Base-by-base conservation (phyloP, 2,797 vertebrate genomes). In the Lithobates sylvaticus region DNA sequence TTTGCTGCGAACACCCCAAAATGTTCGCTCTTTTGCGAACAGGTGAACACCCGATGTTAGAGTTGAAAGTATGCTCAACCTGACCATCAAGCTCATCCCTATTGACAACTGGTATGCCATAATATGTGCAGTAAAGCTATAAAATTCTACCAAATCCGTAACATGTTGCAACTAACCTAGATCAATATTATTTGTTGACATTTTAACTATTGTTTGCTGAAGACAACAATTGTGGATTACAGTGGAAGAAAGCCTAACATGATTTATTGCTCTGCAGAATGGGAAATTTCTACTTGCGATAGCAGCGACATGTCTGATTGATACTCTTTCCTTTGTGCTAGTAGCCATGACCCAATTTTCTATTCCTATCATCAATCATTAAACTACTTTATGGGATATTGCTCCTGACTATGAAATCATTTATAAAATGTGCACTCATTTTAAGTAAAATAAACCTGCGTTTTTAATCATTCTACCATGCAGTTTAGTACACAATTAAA, bases 311-410 rank as follows among this genome's bases (percentile, higher is more conserved):
- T 65, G 50, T 39, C 69, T 84, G 76, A 84, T 84, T 84, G 83
- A 84, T 84, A 84, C 58, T 84, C 50, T 67, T 78, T 78, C 50
- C 50, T 58, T 58, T 84, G 26, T 50, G 36, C 67, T 61, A 12
- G 21, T 70, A 72, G 68, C 76, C 70, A 27, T 84, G 76, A 84
- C 83, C 76, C 47, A 84, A 84, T 84, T 84, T 84, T 84, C 50
- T 71, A 78, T 36, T 71, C 36, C 44, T 39, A 78, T 84, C 76
- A 84, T 84, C 36, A 84, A 47, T 78, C 76, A 72, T 84, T 72
- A 78, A 73, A 78, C 68, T 29, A 44, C 68, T 64, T 72, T 84
- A 61, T 69, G 64, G 76, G 10, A 44, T 61, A 78, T 65, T 78
- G 36, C 34, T 72, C 26, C 67, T 44, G 67, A 72, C 61, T 39